Evolutionary conservation across 2,113 vertebrate genomes (phyloP).

Genomic region (Uria lomvia): DNA sequence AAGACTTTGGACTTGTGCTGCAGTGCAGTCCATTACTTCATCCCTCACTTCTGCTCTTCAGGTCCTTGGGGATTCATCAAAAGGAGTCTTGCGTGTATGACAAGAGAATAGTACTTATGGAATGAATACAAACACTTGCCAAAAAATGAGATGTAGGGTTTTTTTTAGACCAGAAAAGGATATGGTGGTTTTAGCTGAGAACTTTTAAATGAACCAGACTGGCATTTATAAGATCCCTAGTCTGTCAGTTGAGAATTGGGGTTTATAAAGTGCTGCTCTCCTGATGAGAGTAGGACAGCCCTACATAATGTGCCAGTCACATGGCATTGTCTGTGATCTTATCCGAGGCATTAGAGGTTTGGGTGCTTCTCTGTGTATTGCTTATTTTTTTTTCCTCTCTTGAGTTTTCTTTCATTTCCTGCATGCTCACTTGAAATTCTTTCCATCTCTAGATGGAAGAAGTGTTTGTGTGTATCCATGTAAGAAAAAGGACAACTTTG

Average conservation of each 20-base stretch:
- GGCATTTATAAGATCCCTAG: not conserved
- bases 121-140: not conserved
- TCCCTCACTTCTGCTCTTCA: not conserved
- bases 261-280: not conserved
- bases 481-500: not conserved
- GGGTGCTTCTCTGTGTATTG: not conserved
- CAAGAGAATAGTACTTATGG: not conserved
- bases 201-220: not conserved
- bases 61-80: not conserved
- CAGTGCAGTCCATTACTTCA: not conserved
- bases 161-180: conserved; percentile 14
- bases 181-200: not conserved
- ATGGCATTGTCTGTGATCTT: not conserved
- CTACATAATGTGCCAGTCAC: not conserved
- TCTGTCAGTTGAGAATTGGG: fast-evolving
- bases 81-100: not conserved
- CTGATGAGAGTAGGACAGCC: not conserved
- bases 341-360: not conserved
- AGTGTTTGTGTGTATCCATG: not conserved
- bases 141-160: not conserved
- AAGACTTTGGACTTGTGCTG: not conserved
- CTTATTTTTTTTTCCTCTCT: not conserved
- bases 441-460: not conserved
- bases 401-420: not conserved
- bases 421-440: not conserved